Evolutionary conservation across 2,888 invertebrate genomes (phyloP).

Genomic region (Agrochola macilenta): DNA sequence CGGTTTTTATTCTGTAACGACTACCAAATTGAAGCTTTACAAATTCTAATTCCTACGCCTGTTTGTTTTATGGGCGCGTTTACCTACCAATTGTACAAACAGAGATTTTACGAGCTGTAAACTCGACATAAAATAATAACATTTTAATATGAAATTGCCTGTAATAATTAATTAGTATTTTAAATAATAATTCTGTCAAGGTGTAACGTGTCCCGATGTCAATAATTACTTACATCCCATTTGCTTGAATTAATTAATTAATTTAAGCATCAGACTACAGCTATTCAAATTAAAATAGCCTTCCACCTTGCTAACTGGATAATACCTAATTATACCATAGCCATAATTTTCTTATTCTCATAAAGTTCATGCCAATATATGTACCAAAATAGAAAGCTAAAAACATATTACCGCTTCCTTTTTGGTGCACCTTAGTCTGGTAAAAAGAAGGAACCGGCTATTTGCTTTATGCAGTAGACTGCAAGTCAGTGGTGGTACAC

Average conservation of each 20-base stretch:
- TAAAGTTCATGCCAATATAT: too few species aligned
- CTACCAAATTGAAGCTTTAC: neutral
- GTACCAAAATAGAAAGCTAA: neutral
- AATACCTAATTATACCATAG: neutral
- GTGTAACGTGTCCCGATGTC: neutral
- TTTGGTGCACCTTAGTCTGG: neutral
- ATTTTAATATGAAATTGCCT: neutral
- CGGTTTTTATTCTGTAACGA: neutral
- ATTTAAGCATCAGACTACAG: neutral
- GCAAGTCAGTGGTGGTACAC: neutral
- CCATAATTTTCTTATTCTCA: neutral
- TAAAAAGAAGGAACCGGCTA: neutral
- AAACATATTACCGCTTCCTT: neutral
- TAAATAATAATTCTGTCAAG: neutral
- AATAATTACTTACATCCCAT: neutral
- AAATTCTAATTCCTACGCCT: neutral
- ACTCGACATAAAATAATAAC: neutral
- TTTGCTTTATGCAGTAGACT: neutral
- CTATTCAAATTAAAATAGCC: neutral
- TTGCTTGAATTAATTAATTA: neutral
- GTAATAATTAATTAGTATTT: neutral
- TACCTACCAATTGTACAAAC: neutral
- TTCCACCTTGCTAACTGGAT: neutral
- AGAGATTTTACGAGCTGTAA: constrained; percentile 2
- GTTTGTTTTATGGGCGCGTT: neutral